Evolutionary conservation across 2,888 invertebrate species (phyloP).

Genomic region (Rapana venosa): DNA sequence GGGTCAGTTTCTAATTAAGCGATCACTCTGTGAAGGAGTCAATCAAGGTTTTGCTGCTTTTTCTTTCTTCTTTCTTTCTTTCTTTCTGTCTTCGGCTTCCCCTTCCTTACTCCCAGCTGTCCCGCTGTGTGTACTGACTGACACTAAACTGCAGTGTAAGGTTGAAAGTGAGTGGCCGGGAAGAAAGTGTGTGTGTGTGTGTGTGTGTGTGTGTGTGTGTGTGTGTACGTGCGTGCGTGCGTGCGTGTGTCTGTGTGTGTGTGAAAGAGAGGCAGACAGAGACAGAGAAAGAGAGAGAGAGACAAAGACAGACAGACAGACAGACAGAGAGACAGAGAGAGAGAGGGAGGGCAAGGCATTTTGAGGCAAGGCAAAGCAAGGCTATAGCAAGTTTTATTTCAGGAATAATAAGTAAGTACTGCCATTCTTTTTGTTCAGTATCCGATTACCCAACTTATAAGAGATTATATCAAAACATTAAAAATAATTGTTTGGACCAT

Average conservation of each 20-base stretch:
- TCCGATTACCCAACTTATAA: too few species aligned
- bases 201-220: background rate
- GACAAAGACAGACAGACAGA: background rate
- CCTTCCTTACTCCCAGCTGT: background rate
- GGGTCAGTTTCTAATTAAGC: conserved; percentile 17
- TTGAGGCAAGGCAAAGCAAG: too few species aligned
- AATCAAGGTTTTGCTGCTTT: background rate
- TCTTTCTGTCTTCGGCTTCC: background rate
- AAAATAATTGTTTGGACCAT: too few species aligned
- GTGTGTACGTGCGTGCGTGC: too few species aligned
- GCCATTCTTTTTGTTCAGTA: too few species aligned
- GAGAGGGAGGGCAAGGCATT: background rate
- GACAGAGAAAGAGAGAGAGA: background rate
- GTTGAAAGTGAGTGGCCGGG: background rate
- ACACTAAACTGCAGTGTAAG: background rate
- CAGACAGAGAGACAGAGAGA: background rate
- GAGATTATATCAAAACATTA: too few species aligned
- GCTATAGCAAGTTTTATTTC: too few species aligned
- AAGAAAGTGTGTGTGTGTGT: background rate
- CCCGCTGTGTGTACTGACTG: background rate
- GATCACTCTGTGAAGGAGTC: conserved; percentile 12
- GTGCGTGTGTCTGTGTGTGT: background rate
- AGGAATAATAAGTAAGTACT: too few species aligned
- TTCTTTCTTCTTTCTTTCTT: background rate
- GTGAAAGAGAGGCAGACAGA: background rate